Percentiles rank a stretch among this genome's conserved stretches.
phyloP scores from a whole-genome alignment of 2,888 invertebrate genomes.

The Plusia festucae region DNA sequence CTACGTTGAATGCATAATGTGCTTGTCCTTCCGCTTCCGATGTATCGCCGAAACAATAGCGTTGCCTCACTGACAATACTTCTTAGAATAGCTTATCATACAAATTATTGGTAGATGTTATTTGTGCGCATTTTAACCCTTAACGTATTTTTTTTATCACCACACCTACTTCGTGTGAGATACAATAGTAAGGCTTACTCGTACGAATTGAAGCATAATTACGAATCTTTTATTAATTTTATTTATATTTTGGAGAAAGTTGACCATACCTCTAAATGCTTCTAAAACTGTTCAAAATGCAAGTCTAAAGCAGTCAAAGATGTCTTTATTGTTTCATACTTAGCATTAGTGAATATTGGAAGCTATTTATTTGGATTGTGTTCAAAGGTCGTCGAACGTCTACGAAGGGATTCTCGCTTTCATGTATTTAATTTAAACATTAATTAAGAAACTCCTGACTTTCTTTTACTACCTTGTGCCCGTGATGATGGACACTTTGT shows the following conservation, averaged over 20 bases:
- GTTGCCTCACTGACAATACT: neutral
- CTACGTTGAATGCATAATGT: neutral
- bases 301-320: neutral
- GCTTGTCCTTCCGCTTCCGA: neutral
- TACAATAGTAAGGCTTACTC: too few species aligned
- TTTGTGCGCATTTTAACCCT: neutral
- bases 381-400: neutral
- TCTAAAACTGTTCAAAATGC: too few species aligned
- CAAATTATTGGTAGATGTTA: conserved; percentile 1
- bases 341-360: neutral
- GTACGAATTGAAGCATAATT: too few species aligned
- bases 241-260: too few species aligned
- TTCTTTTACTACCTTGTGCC: neutral
- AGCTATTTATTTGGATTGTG: neutral
- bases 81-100: neutral
- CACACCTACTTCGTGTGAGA: neutral
- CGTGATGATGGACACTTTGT: too few species aligned
- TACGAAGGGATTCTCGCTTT: neutral
- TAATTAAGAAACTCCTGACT: neutral
- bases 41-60: neutral
- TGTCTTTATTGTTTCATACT: neutral
- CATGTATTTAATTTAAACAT: neutral
- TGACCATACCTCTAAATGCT: too few species aligned
- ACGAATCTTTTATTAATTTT: too few species aligned
- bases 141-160: too few species aligned